These are phyloP conservation scores for Gymnocephalus cernua DNA, from an alignment of 2,113 vertebrate species.

Conservation along the genomic window DNA sequence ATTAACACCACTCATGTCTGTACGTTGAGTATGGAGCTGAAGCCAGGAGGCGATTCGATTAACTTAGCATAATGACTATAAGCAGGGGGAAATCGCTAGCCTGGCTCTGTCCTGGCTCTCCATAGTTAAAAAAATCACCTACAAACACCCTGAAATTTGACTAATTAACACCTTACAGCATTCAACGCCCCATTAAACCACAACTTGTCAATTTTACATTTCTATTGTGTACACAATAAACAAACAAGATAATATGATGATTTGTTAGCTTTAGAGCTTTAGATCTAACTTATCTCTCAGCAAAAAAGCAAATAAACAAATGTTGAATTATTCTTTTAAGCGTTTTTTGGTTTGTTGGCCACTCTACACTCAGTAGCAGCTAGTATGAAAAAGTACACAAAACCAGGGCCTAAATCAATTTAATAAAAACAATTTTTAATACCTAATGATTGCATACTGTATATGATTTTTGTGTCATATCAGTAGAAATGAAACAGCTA, in stretches of 20 bases:
- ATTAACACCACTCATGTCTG: not conserved
- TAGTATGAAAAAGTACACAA: too few species aligned
- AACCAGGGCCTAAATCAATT: too few species aligned
- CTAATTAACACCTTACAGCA: not conserved
- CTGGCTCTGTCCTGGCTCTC: not conserved
- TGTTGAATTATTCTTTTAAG: not conserved
- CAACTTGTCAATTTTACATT: not conserved
- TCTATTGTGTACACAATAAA: not conserved
- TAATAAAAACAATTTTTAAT: too few species aligned
- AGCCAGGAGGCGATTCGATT: not conserved
- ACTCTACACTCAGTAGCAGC: too few species aligned
- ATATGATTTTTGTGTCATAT: not conserved
- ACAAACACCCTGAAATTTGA: not conserved
- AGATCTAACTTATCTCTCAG: too few species aligned
- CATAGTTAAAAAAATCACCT: not conserved
- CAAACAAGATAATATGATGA: not conserved
- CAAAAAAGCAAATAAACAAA: not conserved
- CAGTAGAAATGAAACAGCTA: not conserved
- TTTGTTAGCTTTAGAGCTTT: not conserved
- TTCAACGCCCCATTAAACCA: not conserved
- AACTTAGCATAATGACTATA: constrained; percentile 1
- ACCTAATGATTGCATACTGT: not conserved
- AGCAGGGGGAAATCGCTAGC: not conserved
- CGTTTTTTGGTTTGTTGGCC: not conserved
- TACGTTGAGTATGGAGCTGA: not conserved